Conservation (phyloP, 2,797 vertebrate species). For the Salmo trutta region DNA sequence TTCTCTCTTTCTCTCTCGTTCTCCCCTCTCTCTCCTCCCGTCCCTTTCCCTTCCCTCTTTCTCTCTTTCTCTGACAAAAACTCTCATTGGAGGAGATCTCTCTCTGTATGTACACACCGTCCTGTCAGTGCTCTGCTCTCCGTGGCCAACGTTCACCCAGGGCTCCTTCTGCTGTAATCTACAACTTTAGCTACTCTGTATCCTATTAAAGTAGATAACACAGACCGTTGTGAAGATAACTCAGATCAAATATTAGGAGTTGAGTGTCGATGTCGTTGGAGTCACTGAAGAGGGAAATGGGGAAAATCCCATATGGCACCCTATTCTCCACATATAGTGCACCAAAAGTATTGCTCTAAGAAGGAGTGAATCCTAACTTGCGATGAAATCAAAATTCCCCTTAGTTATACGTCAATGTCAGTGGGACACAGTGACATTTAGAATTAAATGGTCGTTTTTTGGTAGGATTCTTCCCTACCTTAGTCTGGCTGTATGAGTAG, state of each 20-base stretch:
- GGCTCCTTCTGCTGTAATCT: neutral
- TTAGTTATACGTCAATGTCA: too few relatives aligned
- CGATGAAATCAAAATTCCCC: too few relatives aligned
- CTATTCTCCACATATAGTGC: too few relatives aligned
- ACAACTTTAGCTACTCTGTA: neutral
- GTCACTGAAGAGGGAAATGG: neutral
- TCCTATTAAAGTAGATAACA: neutral
- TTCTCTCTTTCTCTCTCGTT: too few relatives aligned
- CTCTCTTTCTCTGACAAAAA: neutral
- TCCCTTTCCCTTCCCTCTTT: neutral
- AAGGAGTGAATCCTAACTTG: too few relatives aligned
- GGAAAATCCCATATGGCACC: too few relatives aligned
- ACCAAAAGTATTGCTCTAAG: too few relatives aligned
- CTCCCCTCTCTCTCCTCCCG: neutral
- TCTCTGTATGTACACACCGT: slow-evolving; percentile 5
- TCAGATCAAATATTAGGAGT: neutral
- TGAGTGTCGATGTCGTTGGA: neutral
- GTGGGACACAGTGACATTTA: too few relatives aligned
- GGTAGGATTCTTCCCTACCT: neutral
- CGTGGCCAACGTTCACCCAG: neutral
- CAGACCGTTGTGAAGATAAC: neutral
- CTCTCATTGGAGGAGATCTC: neutral
- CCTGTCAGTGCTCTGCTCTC: slow-evolving; percentile 3
- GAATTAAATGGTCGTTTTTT: too few relatives aligned
- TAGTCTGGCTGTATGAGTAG: neutral